Evolutionary conservation across 2,113 vertebrate species (phyloP).

Genomic region (Archilochus colubris): DNA sequence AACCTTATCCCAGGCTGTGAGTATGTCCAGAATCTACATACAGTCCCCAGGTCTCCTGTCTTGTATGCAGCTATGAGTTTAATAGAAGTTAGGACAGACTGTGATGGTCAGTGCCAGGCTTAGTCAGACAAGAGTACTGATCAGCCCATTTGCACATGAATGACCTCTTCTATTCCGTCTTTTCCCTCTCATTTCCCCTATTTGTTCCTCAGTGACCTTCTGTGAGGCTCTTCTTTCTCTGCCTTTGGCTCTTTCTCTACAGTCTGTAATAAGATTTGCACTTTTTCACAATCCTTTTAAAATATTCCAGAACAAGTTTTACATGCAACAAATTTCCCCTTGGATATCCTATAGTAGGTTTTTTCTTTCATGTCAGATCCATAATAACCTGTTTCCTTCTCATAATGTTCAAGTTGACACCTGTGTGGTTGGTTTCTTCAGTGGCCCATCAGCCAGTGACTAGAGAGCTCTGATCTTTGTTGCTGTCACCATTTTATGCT

Average conservation of each 20-base stretch:
- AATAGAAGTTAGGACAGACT: background rate
- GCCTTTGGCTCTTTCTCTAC: background rate
- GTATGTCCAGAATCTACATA: rapidly evolving
- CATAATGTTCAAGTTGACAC: background rate
- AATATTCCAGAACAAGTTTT: background rate
- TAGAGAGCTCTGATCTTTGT: background rate
- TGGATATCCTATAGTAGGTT: rapidly evolving
- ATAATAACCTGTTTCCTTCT: background rate
- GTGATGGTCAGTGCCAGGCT: background rate
- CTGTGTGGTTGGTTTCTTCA: background rate
- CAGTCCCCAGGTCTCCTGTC: background rate
- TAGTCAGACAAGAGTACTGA: background rate
- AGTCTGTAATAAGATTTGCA: background rate
- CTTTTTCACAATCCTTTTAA: background rate
- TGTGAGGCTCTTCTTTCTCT: background rate
- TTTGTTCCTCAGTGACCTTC: background rate
- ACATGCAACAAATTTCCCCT: background rate
- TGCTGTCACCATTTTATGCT: background rate
- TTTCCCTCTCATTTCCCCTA: background rate
- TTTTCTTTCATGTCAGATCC: background rate
- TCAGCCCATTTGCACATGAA: background rate
- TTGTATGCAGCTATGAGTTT: background rate
- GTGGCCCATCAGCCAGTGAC: background rate
- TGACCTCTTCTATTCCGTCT: background rate
- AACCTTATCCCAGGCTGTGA: background rate